Evolutionary conservation across 1,140 invertebrate genomes (phyloP).

Genomic region (Heliconius nattereri): DNA sequence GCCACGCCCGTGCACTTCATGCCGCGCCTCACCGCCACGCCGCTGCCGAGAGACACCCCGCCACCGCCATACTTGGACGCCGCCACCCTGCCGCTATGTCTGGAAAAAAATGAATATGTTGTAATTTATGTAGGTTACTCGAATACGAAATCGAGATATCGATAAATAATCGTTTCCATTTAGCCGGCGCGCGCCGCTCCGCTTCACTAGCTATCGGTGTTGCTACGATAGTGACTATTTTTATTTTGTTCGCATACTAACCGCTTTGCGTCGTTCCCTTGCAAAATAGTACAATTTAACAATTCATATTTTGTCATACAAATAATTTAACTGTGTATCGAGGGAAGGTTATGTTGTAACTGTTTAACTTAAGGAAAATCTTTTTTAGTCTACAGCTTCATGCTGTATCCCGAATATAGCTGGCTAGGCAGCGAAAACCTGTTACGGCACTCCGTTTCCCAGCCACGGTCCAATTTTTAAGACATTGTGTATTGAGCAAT

Average conservation of each 20-base stretch:
- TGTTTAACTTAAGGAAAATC: neutral
- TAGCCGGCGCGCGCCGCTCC: conserved; percentile 49
- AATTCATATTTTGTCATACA: conserved; percentile 39
- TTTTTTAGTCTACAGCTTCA: neutral
- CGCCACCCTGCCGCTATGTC: conserved; percentile 75
- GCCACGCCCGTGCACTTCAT: conserved; percentile 70
- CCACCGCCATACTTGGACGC: conserved; percentile 78
- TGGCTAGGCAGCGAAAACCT: no score
- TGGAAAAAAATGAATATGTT: conserved; percentile 48
- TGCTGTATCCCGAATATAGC: no score
- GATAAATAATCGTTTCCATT: conserved; percentile 51
- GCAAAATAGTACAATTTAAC: conserved; percentile 39
- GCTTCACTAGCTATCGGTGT: conserved; percentile 62
- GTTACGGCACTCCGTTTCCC: no score
- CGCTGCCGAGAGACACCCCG: conserved; percentile 68
- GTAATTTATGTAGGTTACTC: conserved; percentile 49
- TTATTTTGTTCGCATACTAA: conserved; percentile 44
- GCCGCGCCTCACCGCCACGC: conserved; percentile 71
- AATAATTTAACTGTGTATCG: conserved; percentile 5
- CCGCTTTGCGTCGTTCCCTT: conserved; percentile 41
- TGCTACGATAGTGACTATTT: conserved; percentile 43
- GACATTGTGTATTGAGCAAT: no score
- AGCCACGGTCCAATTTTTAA: no score
- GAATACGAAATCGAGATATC: conserved; percentile 53
- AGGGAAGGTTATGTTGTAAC: neutral